Conservation (phyloP, 2,113 vertebrate species). For the Suricata suricatta region DNA sequence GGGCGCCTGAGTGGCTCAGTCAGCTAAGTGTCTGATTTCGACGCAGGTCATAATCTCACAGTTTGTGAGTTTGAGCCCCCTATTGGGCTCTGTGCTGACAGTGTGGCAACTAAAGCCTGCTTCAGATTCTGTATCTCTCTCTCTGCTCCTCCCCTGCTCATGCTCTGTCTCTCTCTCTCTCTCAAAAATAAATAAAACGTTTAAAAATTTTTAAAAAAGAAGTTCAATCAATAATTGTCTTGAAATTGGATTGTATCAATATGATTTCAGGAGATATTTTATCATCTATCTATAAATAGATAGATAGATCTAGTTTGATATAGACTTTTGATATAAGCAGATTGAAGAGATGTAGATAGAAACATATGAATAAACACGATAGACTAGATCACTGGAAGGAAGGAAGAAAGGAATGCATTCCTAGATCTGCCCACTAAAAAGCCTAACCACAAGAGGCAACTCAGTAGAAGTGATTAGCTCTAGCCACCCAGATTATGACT, state of each 20-base stretch:
- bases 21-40: no score
- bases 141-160: no score
- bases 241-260: background rate
- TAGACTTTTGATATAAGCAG: background rate
- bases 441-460: background rate
- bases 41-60: no score
- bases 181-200: no score
- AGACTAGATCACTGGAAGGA: background rate
- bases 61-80: no score
- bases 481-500: background rate
- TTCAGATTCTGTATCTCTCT: no score
- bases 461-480: background rate
- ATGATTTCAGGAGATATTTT: background rate
- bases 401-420: background rate
- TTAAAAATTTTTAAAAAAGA: no score
- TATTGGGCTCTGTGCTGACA: no score
- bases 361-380: background rate
- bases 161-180: no score
- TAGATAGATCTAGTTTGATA: background rate
- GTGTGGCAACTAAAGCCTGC: no score
- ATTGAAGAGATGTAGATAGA: background rate
- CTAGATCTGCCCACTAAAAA: background rate
- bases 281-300: background rate
- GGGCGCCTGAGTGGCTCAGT: no score
- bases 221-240: background rate